phyloP scores from a whole-genome alignment of 2,113 vertebrate species.

The Cavia porcellus region DNA sequence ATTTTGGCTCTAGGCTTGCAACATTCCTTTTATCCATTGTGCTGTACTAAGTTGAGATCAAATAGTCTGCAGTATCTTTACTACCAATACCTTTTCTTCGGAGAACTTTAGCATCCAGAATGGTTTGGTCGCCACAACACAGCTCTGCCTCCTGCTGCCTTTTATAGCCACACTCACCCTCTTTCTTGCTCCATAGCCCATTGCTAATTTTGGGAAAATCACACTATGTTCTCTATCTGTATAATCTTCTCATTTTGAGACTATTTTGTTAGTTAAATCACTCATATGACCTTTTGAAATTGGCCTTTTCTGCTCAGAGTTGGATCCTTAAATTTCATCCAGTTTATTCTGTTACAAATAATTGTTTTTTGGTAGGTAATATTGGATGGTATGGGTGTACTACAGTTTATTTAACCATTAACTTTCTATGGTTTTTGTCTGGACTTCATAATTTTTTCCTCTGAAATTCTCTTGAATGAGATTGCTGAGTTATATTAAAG shows the following conservation, averaged over 20 bases:
- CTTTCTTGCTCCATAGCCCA: not conserved
- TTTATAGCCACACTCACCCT: not conserved
- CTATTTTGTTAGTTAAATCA: not conserved
- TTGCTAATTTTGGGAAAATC: not conserved
- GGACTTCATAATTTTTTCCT: not conserved
- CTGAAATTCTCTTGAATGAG: not conserved
- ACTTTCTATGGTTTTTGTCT: not conserved
- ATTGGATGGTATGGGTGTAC: not conserved
- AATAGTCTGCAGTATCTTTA: not conserved
- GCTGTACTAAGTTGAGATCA: not conserved
- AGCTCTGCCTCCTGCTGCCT: not conserved
- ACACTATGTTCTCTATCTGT: not conserved
- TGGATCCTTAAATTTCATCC: not conserved
- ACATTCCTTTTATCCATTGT: not conserved
- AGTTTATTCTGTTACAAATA: not conserved
- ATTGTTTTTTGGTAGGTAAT: not conserved
- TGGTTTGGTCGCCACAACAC: not conserved
- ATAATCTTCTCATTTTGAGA: slow-evolving; percentile 1
- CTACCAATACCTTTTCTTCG: not conserved
- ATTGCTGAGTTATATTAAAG: not conserved
- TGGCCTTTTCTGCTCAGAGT: not conserved
- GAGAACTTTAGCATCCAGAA: not conserved
- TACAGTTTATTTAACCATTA: slow-evolving; percentile 36
- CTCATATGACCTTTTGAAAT: not conserved
- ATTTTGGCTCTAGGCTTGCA: not conserved